Evolutionary conservation across 2,797 vertebrate genomes (phyloP).

Genomic region (Acipenser oxyrinchus): DNA sequence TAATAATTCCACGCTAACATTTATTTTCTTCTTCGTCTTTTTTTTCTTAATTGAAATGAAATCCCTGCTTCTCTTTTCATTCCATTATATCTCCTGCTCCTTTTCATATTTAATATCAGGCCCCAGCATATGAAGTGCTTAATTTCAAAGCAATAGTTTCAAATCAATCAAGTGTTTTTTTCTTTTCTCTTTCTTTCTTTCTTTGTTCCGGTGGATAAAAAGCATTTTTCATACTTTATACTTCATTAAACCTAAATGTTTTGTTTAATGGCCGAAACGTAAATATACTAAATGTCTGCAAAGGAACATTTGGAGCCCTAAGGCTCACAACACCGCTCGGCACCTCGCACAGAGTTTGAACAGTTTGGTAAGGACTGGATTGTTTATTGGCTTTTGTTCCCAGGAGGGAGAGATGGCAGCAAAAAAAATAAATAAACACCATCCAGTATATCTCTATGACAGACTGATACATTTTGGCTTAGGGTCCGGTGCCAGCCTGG

Average conservation of each 20-base stretch:
- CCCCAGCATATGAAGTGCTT: background rate
- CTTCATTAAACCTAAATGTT: too few species aligned
- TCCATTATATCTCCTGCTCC: background rate
- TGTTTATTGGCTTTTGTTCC: conserved; percentile 36
- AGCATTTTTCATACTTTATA: too few species aligned
- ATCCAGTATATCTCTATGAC: conserved; percentile 58
- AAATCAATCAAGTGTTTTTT: conserved; percentile 35
- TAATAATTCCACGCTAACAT: too few species aligned
- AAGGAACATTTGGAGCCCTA: conserved; percentile 29
- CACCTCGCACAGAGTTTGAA: conserved; percentile 14
- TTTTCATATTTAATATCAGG: background rate
- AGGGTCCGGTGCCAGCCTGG: too few species aligned
- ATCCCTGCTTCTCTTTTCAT: background rate
- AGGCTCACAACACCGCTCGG: conserved; percentile 17
- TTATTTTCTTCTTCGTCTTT: too few species aligned
- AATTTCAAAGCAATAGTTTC: background rate
- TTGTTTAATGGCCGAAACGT: conserved; percentile 31
- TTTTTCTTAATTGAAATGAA: background rate
- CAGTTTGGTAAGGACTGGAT: conserved; percentile 21
- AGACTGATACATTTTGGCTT: conserved; percentile 38
- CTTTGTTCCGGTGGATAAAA: too few species aligned
- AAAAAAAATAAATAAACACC: conserved; percentile 51
- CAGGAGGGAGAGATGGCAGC: conserved; percentile 41
- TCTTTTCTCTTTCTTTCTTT: too few species aligned
- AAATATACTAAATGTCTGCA: conserved; percentile 47